Percentiles rank a stretch among this genome's conserved stretches.
These are phyloP conservation scores for Genyomyrus donnyi DNA, from an alignment of 2,113 vertebrate genomes.

Conservation along the genomic window DNA sequence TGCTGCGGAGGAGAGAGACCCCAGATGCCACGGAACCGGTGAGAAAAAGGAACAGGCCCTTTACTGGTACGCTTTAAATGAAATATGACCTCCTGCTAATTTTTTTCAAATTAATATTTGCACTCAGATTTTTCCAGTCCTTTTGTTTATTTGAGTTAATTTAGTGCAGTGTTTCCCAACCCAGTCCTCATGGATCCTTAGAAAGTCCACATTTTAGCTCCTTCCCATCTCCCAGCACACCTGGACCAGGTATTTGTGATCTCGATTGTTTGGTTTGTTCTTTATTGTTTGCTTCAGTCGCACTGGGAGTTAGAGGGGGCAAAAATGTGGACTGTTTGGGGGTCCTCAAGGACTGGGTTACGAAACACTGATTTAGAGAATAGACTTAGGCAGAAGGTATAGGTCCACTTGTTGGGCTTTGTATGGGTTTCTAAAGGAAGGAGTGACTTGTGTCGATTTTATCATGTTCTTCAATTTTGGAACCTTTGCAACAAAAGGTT, in stretches of 20 bases:
- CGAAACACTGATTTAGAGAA: neutral
- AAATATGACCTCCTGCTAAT: neutral
- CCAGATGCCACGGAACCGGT: neutral
- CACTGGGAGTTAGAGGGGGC: neutral
- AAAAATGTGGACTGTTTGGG: neutral
- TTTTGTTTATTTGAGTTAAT: neutral
- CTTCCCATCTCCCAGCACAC: neutral
- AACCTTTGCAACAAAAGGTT: neutral
- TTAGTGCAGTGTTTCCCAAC: neutral
- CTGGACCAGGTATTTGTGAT: neutral
- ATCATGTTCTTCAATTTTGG: neutral
- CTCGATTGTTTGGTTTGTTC: neutral
- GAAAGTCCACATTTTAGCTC: neutral
- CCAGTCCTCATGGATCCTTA: neutral
- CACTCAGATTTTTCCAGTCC: neutral
- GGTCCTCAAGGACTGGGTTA: neutral
- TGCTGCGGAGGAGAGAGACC: neutral
- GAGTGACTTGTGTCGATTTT: neutral
- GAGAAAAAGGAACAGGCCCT: neutral
- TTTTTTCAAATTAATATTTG: neutral
- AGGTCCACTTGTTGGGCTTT: neutral
- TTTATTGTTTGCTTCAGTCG: neutral
- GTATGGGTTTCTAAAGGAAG: neutral
- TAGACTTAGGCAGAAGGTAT: neutral
- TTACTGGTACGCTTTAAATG: neutral